Percentiles rank a stretch among this genome's conserved stretches.
These are phyloP conservation scores for Malurus cyaneus DNA, from an alignment of 2,113 vertebrate species.

Conservation along the genomic window DNA sequence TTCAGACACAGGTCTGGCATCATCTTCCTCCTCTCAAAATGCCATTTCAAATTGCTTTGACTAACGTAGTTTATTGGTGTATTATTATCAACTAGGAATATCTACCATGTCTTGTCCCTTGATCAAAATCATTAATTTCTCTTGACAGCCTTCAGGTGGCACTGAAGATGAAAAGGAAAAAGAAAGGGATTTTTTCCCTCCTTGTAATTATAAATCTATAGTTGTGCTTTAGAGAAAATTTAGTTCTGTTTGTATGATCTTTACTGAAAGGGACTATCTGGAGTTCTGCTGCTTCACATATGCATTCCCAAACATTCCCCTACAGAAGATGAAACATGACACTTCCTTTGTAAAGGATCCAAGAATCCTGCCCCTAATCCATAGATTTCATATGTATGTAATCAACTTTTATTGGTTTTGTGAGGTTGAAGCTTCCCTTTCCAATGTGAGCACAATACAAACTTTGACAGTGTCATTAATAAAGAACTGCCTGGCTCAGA, in stretches of 20 bases:
- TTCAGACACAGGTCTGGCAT: background rate
- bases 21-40: background rate
- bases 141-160: background rate
- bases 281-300: conserved; percentile 43
- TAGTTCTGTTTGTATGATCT: background rate
- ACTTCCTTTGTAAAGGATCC: conserved; percentile 59
- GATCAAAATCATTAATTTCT: conserved; percentile 7
- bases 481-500: conserved; percentile 21
- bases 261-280: background rate
- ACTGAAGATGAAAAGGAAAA: background rate
- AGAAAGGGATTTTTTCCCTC: background rate
- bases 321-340: conserved; percentile 64
- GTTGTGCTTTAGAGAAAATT: conserved; percentile 18
- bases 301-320: conserved; percentile 5
- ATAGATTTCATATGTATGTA: conserved; percentile 63
- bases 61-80: background rate
- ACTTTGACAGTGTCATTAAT: conserved; percentile 51
- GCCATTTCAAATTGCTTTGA: background rate
- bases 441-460: conserved; percentile 39
- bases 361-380: conserved; percentile 54
- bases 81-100: background rate
- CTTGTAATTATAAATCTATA: background rate
- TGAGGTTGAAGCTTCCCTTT: conserved; percentile 38
- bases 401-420: conserved; percentile 71
- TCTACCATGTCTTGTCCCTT: background rate